Evolutionary conservation across 2,888 invertebrate genomes (phyloP), one percentile per base, ranked within the genome.

Genomic region (Uloborus plumipes): DNA sequence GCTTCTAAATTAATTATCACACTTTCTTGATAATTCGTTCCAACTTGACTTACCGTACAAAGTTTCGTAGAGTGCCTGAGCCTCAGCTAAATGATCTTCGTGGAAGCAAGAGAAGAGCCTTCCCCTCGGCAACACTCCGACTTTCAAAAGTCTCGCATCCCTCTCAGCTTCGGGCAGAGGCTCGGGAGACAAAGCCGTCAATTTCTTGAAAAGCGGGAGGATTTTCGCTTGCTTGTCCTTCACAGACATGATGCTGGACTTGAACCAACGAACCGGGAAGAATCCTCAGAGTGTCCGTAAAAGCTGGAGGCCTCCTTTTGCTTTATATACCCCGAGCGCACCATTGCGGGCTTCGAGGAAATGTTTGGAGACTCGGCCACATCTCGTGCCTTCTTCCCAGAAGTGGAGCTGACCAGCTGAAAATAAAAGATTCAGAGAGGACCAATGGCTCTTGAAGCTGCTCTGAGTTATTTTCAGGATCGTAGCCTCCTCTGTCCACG

Each of bases 61-160:
- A 50, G 65, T 89, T 87, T 93, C 91, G 89, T 93, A 93, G 26
- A 94, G 89, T 7, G 92, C 91, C 6, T 91, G 88, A 9, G 92
- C 92, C 87, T 94, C 92, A 86, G 91, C 91, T 72, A 91, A 89
- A 82, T 94, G 93, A 50, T 90, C 89, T 73, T 91, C 90, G 88
- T 93, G 90, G 87, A 91, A 91, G 87, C 91, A 90, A 22, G 93
- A 92, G 90, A 92, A 93, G 16, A 92, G 90, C 84, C 92, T 90
- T 58, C 91, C 91, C 49, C 85, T 85, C 61, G 90, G 90, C 0
- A 92, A 92, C 2, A 31, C 14, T n/a, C 79, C 79, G 14, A 79
- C 67, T 53, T 50, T n/a, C 16, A 22, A 39, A n/a, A 79, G 61
- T 47, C 79, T 31, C 0, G 72, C 51, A 39, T 79, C 79, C 14